A percentile compares a stretch with the other conserved stretches of the same genome.
These are phyloP conservation scores for Ophiothrix spiculata DNA, from an alignment of 35 echinoderm and acorn worm species.

Conservation along the genomic window DNA sequence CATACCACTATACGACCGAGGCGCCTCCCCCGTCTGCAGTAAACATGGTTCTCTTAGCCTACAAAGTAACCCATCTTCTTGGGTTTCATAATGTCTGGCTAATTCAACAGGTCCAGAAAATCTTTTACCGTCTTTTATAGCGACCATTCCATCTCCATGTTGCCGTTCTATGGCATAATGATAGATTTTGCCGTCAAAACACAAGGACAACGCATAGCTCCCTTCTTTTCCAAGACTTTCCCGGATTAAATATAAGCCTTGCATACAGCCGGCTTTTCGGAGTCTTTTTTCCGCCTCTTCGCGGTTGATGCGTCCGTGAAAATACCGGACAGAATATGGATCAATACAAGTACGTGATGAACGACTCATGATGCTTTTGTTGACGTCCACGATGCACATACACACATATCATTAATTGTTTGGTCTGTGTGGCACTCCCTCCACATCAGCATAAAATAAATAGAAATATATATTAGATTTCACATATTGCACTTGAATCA, in stretches of 20 bases:
- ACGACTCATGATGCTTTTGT: neutral
- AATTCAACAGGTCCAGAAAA: conserved; percentile 91
- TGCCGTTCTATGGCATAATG: conserved; percentile 91
- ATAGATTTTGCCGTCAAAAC: conserved; percentile 64
- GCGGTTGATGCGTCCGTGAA: conserved; percentile 84
- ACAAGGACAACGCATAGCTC: conserved; percentile 85
- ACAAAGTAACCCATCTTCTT: conserved; percentile 84
- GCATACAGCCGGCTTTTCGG: conserved; percentile 38
- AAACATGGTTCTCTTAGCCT: conserved; percentile 58
- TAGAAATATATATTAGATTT: neutral
- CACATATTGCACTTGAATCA: neutral
- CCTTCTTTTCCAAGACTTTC: conserved; percentile 78
- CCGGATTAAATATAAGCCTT: conserved; percentile 75
- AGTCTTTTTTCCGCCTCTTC: conserved; percentile 84
- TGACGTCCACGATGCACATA: neutral
- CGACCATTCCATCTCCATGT: conserved; percentile 68
- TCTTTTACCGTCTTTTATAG: conserved; percentile 92
- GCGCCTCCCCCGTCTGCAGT: conserved; percentile 30
- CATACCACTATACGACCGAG: conserved; percentile 64
- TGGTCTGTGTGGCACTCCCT: neutral
- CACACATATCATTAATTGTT: neutral
- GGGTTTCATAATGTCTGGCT: conserved; percentile 59
- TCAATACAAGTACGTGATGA: conserved; percentile 10
- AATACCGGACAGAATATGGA: conserved; percentile 66
- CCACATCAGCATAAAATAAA: neutral